A percentile compares a stretch with the other conserved stretches of the same genome.
Conservation (phyloP, 2,113 vertebrate species). For the Tringa solitaria region DNA sequence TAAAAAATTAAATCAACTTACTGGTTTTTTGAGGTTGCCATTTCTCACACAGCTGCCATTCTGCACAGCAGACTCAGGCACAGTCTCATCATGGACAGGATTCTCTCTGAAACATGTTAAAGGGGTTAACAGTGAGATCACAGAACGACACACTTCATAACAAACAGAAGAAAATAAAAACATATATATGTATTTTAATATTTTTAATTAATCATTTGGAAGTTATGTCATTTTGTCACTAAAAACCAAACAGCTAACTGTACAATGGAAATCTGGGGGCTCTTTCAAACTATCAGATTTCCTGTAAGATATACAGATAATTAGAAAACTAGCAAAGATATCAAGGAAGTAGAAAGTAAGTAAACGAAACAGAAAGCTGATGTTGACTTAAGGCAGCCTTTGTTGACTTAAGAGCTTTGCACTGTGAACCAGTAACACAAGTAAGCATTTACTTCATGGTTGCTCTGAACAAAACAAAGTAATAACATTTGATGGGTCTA, state of each 20-base stretch:
- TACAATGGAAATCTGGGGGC: not conserved
- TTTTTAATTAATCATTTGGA: not conserved
- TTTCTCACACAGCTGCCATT: conserved; percentile 75
- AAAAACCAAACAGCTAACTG: not conserved
- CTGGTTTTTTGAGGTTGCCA: conserved; percentile 76
- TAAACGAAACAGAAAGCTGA: not conserved
- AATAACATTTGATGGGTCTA: not conserved
- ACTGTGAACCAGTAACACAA: not conserved
- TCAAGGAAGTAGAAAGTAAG: not conserved
- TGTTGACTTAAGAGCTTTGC: not conserved
- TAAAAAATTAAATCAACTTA: conserved; percentile 44
- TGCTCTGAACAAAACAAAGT: not conserved
- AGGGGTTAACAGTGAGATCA: not conserved
- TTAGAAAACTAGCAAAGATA: not conserved
- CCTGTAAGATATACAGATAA: not conserved
- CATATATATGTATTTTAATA: not conserved
- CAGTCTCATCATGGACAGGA: conserved; percentile 53
- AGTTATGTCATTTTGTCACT: not conserved
- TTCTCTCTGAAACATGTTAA: conserved; percentile 55
- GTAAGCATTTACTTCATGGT: not conserved
- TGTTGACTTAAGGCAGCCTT: not conserved
- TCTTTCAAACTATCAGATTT: not conserved
- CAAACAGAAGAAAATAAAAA: not conserved
- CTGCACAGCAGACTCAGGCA: conserved; percentile 67
- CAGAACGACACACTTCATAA: not conserved